Conservation (phyloP, 1,140 invertebrate species). For the Ceratosolen solmsi region DNA sequence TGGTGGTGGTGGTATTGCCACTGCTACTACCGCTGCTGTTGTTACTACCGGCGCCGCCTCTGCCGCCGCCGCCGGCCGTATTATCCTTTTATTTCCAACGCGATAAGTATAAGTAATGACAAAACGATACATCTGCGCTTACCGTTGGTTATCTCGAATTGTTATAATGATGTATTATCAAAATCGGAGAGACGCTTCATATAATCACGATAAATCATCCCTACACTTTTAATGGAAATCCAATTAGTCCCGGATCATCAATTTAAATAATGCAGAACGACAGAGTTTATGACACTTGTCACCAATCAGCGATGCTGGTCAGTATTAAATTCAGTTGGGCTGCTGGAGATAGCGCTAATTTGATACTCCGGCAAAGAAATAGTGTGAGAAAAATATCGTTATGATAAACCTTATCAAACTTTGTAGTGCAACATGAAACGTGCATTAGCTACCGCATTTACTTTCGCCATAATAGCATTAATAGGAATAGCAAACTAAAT, state of each 20-base stretch:
- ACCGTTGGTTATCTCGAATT: background rate
- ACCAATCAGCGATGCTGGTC: background rate
- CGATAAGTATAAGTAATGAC: background rate
- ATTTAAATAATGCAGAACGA: background rate
- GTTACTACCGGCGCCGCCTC: too few relatives aligned
- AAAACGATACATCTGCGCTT: background rate
- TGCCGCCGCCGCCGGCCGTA: background rate
- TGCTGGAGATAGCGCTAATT: background rate
- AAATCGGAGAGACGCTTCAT: too few relatives aligned
- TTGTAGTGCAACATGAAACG: conserved; percentile 15
- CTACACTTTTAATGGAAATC: background rate
- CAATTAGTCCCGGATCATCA: background rate
- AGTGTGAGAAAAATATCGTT: background rate
- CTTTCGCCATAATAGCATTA: background rate
- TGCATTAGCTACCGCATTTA: conserved; percentile 17
- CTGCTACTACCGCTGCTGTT: too few relatives aligned
- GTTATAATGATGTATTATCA: background rate
- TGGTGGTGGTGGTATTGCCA: too few relatives aligned
- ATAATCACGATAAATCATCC: too few relatives aligned
- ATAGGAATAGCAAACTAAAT: too few relatives aligned
- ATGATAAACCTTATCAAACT: conserved; percentile 29
- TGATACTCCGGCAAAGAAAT: background rate
- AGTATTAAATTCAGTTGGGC: background rate
- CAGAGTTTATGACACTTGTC: background rate
- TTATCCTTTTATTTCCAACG: background rate